Base-by-base conservation (phyloP, 2,888 invertebrate genomes). In the Psylliodes chrysocephalus region DNA sequence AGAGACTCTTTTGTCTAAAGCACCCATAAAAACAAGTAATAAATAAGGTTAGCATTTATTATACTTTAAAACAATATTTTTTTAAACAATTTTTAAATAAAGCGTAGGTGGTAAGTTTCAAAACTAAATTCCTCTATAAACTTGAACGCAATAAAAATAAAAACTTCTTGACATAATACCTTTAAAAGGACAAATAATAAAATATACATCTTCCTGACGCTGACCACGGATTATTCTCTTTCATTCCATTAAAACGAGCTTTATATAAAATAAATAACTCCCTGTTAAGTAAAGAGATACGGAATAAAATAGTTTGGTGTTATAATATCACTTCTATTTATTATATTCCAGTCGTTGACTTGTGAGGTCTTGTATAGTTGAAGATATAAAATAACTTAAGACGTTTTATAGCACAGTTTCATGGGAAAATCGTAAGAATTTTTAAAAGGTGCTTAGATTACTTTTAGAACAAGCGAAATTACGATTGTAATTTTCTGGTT, bases 171-270 rank as follows among this genome's bases (percentile, higher is more conserved):
- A 22, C n/a, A 22, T 4, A 22, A 22, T 22, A 4, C 6, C 22
- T 22, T 22, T 4, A 22, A 22, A 22, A 22, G 22, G 3, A 4
- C 6, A 22, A 22, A 2, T 6, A 22, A 22, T 22, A 22, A 22
- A 22, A 22, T 22, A 2, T 22, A 22, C 22, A 22, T 22, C 22
- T 22, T 22, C 22, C 22, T 6, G 22, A 22, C 22, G 2, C 2
- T 22, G 6, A 22, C 22, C 22, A 22, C 22, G 22, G 6, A 22
- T 22, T 4, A 2, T 7, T 30, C 10, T 46, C 28, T 51, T 51
- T 67, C 44, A 57, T 64, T 62, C 62, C 62, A 59, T 63, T 67
- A 67, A 67, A 57, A 62, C 54, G 51, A 61, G 64, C 56, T 64
- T 60, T 49, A 47, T 60, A 59, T 60, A 53, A 49, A 52, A 64